phyloP scores from a whole-genome alignment of 2,797 vertebrate genomes.

The Anolis apletophallus region DNA sequence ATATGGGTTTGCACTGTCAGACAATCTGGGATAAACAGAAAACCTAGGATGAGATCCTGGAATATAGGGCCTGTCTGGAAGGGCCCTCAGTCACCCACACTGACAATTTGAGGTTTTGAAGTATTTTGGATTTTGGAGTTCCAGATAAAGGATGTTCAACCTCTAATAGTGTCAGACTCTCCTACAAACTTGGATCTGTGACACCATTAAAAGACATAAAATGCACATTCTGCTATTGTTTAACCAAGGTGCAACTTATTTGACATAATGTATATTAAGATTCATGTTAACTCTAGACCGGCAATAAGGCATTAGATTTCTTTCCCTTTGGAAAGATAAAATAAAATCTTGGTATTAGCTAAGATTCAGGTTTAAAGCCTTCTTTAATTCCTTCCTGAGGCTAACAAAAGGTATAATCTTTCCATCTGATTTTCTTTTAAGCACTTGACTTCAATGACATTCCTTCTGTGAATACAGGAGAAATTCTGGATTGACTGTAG shows the following conservation, averaged over 20 bases:
- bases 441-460: slow-evolving; percentile 23
- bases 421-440: slow-evolving; percentile 49
- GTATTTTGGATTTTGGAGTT: too few relatives aligned
- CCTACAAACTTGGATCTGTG: background rate
- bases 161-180: background rate
- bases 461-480: slow-evolving; percentile 36
- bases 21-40: too few relatives aligned
- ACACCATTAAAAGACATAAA: background rate
- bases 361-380: slow-evolving; percentile 41
- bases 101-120: too few relatives aligned
- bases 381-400: slow-evolving; percentile 36
- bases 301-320: background rate
- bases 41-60: too few relatives aligned
- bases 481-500: slow-evolving; percentile 6
- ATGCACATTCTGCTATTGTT: background rate
- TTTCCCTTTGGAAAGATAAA: slow-evolving; percentile 27
- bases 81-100: too few relatives aligned
- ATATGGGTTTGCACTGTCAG: too few relatives aligned
- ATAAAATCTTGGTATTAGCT: slow-evolving; percentile 26
- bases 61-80: too few relatives aligned
- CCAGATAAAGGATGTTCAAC: too few relatives aligned
- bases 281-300: slow-evolving; percentile 26
- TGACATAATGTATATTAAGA: background rate
- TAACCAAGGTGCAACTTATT: background rate
- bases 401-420: slow-evolving; percentile 38